These are phyloP conservation scores for Calliopum simillimum DNA, from an alignment of 2,888 invertebrate species.

Conservation along the genomic window DNA sequence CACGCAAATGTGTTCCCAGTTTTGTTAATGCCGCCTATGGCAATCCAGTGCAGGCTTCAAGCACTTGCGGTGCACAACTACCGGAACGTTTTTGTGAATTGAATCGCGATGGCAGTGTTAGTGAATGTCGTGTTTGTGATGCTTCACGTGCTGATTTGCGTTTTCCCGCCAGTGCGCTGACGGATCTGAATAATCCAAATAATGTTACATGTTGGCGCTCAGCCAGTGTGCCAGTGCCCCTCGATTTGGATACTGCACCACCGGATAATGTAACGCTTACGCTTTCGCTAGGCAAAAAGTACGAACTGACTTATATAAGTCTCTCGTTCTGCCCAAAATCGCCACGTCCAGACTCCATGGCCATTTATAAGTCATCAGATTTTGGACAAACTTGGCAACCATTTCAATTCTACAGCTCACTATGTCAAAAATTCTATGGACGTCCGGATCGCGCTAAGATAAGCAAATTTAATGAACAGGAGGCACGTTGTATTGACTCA, in stretches of 20 bases:
- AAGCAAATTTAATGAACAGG: constrained; percentile 96
- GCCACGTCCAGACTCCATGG: constrained; percentile 95
- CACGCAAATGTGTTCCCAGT: constrained; percentile 94
- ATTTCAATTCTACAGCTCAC: constrained; percentile 97
- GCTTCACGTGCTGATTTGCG: constrained; percentile 79
- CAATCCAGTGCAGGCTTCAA: constrained; percentile 86
- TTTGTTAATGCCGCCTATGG: constrained; percentile 99
- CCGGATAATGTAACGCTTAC: constrained; percentile 95
- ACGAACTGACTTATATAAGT: constrained; percentile 98
- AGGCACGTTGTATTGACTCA: constrained; percentile 95
- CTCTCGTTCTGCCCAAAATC: constrained; percentile 94
- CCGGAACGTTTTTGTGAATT: constrained; percentile 83
- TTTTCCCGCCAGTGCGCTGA: constrained; percentile 85
- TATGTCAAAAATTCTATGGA: constrained; percentile 92
- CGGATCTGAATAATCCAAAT: constrained; percentile 96
- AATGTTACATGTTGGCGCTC: constrained; percentile 99
- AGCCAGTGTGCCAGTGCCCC: constrained; percentile 79
- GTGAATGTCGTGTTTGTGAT: constrained; percentile 84
- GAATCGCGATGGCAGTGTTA: constrained; percentile 60
- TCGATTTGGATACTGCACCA: constrained; percentile 78
- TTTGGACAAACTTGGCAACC: constrained; percentile 98
- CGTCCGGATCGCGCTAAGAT: constrained; percentile 90
- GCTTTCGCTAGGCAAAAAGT: constrained; percentile 94
- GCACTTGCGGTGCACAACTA: constrained; percentile 87
- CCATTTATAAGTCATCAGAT: constrained; percentile 97